Percentiles rank a stretch among this genome's conserved stretches.
Evolutionary conservation across 2,888 invertebrate genomes (phyloP).

Genomic region (Xanthostigma xanthostigma): DNA sequence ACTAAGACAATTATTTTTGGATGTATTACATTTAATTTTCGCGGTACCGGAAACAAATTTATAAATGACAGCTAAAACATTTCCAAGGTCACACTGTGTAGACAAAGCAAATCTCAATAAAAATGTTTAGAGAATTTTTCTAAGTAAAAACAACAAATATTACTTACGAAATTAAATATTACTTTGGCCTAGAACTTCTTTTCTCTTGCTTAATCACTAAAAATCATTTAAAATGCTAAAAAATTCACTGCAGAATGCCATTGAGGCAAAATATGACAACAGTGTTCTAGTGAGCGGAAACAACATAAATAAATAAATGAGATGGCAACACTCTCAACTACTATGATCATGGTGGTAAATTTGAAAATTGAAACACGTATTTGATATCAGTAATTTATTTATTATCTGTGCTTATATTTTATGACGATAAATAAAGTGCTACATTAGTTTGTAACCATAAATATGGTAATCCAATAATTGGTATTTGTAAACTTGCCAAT

Average conservation of each 20-base stretch:
- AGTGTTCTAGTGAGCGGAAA: constrained; percentile 22
- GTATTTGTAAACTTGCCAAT: constrained; percentile 21
- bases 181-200: no score
- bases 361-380: no score
- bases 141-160: no score
- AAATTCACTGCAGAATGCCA: constrained; percentile 1
- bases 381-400: no score
- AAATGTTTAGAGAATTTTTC: not conserved
- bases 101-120: constrained; percentile 4
- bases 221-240: not conserved
- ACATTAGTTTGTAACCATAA: constrained; percentile 48
- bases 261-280: constrained; percentile 30
- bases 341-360: no score
- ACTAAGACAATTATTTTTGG: no score
- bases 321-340: no score
- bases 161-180: no score
- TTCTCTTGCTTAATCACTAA: no score
- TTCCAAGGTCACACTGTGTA: constrained; percentile 10
- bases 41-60: constrained; percentile 2
- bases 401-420: no score
- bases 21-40: not conserved
- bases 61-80: not conserved
- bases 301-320: not conserved
- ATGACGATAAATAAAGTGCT: constrained; percentile 36
- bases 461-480: constrained; percentile 26